These are phyloP conservation scores for Camponotus pennsylvanicus DNA, from an alignment of 1,140 invertebrate genomes.

Conservation along the genomic window DNA sequence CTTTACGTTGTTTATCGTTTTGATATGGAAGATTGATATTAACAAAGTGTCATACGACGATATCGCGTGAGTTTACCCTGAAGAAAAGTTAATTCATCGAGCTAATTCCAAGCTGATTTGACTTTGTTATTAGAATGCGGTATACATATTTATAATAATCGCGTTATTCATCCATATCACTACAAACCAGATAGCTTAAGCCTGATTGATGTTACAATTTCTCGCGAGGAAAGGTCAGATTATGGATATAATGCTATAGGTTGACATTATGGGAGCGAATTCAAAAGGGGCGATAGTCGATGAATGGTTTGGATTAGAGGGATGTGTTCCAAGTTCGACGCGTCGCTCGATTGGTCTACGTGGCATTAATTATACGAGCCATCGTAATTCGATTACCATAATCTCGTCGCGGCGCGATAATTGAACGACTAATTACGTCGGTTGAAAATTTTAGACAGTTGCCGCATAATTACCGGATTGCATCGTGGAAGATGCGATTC, in stretches of 20 bases:
- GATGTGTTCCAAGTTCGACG: conserved; percentile 53
- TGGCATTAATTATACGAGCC: conserved; percentile 79
- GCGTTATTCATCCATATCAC: background rate
- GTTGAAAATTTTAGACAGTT: conserved; percentile 83
- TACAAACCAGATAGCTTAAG: background rate
- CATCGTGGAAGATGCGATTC: conserved; percentile 37
- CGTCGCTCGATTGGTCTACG: conserved; percentile 55
- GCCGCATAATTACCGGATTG: conserved; percentile 80
- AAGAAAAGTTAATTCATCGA: background rate
- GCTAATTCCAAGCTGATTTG: background rate
- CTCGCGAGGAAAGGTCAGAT: background rate
- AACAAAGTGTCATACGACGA: background rate
- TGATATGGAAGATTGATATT: background rate
- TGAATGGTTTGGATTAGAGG: conserved; percentile 54
- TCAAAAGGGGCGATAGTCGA: conserved; percentile 21
- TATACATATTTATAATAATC: conserved; percentile 1
- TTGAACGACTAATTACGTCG: conserved; percentile 83
- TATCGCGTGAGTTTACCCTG: background rate
- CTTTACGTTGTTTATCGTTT: background rate
- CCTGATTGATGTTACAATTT: background rate
- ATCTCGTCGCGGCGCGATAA: conserved; percentile 80
- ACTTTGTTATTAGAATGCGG: background rate
- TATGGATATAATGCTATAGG: background rate
- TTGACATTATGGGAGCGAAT: conserved; percentile 4
- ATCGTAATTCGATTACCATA: conserved; percentile 83